Evolutionary conservation across 2,797 vertebrate species (phyloP).

Genomic region (Gadopsis bispinosus): DNA sequence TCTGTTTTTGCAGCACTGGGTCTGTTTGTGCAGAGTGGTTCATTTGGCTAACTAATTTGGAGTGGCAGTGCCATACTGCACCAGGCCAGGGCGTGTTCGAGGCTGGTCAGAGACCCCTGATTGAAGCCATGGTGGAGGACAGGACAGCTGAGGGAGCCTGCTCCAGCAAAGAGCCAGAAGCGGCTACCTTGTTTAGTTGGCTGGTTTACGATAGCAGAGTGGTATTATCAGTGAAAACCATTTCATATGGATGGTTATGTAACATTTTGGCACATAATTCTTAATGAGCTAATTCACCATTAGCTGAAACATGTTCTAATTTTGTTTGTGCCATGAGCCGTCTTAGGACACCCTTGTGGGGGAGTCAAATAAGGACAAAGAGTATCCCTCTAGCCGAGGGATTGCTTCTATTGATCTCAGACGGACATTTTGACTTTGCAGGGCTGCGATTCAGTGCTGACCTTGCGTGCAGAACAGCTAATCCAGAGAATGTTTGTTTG

Average conservation of each 20-base stretch:
- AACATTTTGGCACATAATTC: background rate
- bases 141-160: slow-evolving; percentile 20
- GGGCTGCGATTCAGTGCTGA: slow-evolving; percentile 56
- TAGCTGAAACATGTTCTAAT: background rate
- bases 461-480: slow-evolving; percentile 54
- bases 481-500: slow-evolving; percentile 54
- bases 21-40: background rate
- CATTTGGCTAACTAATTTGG: slow-evolving; percentile 18
- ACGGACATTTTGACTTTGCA: slow-evolving; percentile 49
- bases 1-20: background rate
- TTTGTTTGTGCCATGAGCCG: slow-evolving; percentile 7
- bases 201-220: background rate
- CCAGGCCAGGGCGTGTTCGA: background rate
- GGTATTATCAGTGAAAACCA: background rate
- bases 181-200: slow-evolving; percentile 16
- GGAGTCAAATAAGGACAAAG: slow-evolving; percentile 45
- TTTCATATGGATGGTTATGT: slow-evolving; percentile 1
- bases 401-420: slow-evolving; percentile 47
- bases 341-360: slow-evolving; percentile 18
- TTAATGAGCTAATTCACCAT: background rate
- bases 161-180: slow-evolving; percentile 24
- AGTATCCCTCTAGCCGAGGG: slow-evolving; percentile 19
- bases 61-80: background rate
- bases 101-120: slow-evolving; percentile 8
- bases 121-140: slow-evolving; percentile 20